Base-by-base conservation (phyloP, 2,888 invertebrate genomes). In the Sussaba pulchella region DNA sequence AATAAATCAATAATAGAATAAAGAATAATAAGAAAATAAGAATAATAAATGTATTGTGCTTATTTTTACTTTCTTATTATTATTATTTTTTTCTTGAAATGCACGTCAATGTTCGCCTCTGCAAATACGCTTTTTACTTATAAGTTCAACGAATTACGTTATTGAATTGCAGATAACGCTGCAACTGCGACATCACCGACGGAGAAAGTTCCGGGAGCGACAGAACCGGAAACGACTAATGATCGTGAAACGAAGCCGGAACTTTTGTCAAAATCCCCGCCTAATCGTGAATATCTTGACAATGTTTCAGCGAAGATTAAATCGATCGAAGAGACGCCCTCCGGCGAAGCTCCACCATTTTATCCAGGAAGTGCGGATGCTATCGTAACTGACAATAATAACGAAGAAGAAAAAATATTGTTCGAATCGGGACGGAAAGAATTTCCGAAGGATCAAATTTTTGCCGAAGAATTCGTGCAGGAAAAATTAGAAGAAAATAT, bases 141-240 rank as follows among this genome's bases (percentile, higher is more conserved):
- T 3, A 47, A 64, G 45, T 39, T 36, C 50, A 14, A 64, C 45
- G 50, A 66, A 81, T 77, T 70, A 70, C 70, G 66, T 74, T 31
- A 61, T 73, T 70, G 45, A 52, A 70, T 81, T 74, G 57, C 59
- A 77, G 78, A 81, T 77, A 39, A 52, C 69, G 41, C 31, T 54
- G 47, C 19, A n/a, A 31, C 21, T 24, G 64, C 17, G 36, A 73
- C 64, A 43, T 19, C 59, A 10, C 54, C 47, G 21, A 26, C 74
- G 45, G 78, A 78, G 74, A 81, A 81, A 78, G 74, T 78, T 39
- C 9, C 74, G 45, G 41, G 26, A 63, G 41, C 17, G 10, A 57
- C 14, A 39, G 61, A 74, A 74, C 70, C 81, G 74, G 78, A 78
- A 81, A 61, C 45, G 70, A 54, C 17, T 31, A 36, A 77, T 17